Evolutionary conservation across 2,797 vertebrate species (phyloP), one percentile per base, ranked within the genome.

Genomic region (Microchirus variegatus): DNA sequence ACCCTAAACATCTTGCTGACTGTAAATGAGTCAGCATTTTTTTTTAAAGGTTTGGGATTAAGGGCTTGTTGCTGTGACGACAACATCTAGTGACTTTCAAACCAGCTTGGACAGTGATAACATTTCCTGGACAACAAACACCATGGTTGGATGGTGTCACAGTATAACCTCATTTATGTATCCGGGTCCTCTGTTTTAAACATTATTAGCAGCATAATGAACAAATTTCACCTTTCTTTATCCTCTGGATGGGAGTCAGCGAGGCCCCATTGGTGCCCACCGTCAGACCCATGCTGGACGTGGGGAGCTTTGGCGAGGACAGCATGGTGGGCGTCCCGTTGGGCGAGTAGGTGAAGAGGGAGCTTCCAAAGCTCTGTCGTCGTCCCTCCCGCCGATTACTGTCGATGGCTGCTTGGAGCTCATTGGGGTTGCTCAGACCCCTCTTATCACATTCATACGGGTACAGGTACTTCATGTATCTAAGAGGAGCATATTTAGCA

Each of bases 381-480:
- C 97, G 94, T 15, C 97, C 97, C 78, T 98, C 97, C 2, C 97
- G 85, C 2, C 96, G 92, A 85, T 98, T 98, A 82, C 97, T 98
- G 91, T 99, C 97, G 3, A 99, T 99, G 84, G 97, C 97, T 0
- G 95, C 97, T 91, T 99, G 97, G 62, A 99, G 94, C 86, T 99
- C 97, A 0, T 95, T 98, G 84, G 97, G 96, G 90, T 95, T 98
- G 92, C 97, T 98, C 66, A 99, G 93, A 31, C 94, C 91, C 0
- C 95, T 92, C 83, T 97, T 96, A 78, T 98, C 97, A 90, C 97
- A 98, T 94, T 98, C 97, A 2, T 98, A 98, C 15, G 96, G 96
- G 71, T 99, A 99, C 78, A 99, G 85, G 88, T 99, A 99, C 93
- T 98, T 99, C 97, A 99, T 99, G 87, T 99, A 98, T 89, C 97